Percentiles rank a stretch among this genome's conserved stretches.
Evolutionary conservation across 2,113 vertebrate species (phyloP).

Genomic region (Melanocharis versteri): DNA sequence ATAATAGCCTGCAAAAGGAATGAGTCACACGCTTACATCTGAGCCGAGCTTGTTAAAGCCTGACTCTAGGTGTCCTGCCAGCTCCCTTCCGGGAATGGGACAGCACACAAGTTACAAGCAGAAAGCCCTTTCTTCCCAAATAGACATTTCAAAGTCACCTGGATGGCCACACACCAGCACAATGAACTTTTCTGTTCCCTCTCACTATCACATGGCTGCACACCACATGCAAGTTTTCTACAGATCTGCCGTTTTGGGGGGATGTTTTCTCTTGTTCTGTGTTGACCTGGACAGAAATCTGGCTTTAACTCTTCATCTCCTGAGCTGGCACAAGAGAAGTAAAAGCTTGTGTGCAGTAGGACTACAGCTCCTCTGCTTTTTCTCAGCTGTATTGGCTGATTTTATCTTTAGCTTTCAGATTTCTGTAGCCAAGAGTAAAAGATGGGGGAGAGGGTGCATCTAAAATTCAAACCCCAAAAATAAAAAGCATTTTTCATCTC

Average conservation of each 20-base stretch:
- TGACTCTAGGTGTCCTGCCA: background rate
- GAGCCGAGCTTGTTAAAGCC: background rate
- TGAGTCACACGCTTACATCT: background rate
- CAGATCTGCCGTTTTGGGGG: fast-evolving
- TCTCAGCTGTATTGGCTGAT: background rate
- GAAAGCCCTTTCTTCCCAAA: background rate
- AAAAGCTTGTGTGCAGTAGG: background rate
- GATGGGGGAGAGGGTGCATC: background rate
- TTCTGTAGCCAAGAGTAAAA: background rate
- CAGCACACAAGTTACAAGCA: background rate
- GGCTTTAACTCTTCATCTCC: background rate
- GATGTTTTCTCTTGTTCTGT: background rate
- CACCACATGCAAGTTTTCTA: background rate
- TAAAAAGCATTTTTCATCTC: background rate
- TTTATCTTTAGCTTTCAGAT: background rate
- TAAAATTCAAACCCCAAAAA: background rate
- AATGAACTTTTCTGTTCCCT: background rate
- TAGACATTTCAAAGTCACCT: background rate
- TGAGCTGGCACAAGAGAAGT: background rate
- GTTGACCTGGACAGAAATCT: background rate
- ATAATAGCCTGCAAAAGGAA: slow-evolving; percentile 80
- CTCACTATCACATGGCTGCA: background rate
- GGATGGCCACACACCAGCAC: background rate
- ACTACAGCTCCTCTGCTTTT: background rate
- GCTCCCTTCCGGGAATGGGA: background rate